Conservation (phyloP, 2,797 vertebrate species). For the Crypturellus tataupa region DNA sequence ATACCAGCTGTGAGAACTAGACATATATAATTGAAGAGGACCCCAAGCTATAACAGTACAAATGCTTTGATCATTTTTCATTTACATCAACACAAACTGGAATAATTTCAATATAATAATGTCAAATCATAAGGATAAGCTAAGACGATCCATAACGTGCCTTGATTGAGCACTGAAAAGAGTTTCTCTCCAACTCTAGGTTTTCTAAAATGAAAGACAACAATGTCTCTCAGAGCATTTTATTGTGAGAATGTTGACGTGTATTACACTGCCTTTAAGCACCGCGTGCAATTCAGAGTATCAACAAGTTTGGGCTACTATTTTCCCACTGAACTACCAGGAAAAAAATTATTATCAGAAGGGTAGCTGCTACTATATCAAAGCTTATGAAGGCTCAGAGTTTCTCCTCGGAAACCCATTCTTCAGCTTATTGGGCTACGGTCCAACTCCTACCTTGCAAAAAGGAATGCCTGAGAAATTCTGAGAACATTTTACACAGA, state of each 20-base stretch:
- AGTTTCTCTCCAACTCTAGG: background rate
- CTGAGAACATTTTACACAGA: background rate
- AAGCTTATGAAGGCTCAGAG: background rate
- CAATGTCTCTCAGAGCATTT: background rate
- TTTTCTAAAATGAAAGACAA: background rate
- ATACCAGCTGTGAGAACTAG: background rate
- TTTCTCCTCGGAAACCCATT: background rate
- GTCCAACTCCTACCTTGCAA: background rate
- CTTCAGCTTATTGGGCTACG: background rate
- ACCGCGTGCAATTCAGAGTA: background rate
- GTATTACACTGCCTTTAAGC: background rate
- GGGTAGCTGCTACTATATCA: background rate
- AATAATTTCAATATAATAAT: background rate
- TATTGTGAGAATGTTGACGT: rapidly evolving
- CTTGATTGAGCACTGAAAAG: background rate
- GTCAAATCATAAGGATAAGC: background rate
- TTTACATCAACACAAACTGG: background rate
- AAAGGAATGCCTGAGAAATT: background rate
- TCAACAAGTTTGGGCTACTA: background rate
- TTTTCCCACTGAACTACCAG: background rate
- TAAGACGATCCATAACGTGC: background rate
- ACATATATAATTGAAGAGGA: background rate
- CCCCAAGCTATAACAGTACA: background rate
- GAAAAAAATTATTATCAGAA: background rate
- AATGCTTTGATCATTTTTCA: background rate